Evolutionary conservation across 2,888 invertebrate genomes (phyloP), one percentile per base, ranked within the genome.

Genomic region (Phytoseiulus persimilis): DNA sequence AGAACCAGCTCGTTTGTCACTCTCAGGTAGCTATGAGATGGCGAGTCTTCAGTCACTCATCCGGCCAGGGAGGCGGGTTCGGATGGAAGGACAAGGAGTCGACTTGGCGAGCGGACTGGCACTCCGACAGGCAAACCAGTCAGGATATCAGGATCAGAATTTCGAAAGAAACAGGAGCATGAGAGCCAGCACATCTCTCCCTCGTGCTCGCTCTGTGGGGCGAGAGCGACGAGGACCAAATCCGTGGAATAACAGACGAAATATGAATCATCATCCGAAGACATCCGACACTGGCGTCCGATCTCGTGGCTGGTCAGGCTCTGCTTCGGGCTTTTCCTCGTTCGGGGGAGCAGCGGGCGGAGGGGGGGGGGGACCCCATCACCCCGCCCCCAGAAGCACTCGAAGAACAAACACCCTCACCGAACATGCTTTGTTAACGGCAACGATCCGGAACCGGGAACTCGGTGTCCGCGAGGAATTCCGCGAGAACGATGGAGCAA

Each of bases 1-100:
- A 65, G 65, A 65, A 65, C 65, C 65, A 65, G 87, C 33, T 87
- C 87, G 87, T 87, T 87, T 87, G 87, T 87, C 87, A 87, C 87
- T 87, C 87, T 87, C 87, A 87, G 87, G 87, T 87, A 87, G 87
- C 83, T 65, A 65, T 28, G 65, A 65, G 65, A 65, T 65, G 11
- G 65, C 65, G 65, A 65, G 65, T 23, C 65, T 65, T 28, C 65
- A 65, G 65, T 65, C 65, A 65, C 65, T 65, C 65, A 65, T 65
- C 65, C 65, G 1, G 65, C 65, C 65, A 65, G 65, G 11, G 9
- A 65, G 65, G 65, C 46, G 6, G 46, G 14, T 46, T 11, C 46
- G 14, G 65, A 14, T 1, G 23, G 65, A 14, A 18, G 28, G 65
- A 23, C 46, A 14, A 18, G 65, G 23, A 65, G 65, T 23, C 65